phyloP scores from a whole-genome alignment of 1,140 invertebrate genomes.

The Manduca sexta region DNA sequence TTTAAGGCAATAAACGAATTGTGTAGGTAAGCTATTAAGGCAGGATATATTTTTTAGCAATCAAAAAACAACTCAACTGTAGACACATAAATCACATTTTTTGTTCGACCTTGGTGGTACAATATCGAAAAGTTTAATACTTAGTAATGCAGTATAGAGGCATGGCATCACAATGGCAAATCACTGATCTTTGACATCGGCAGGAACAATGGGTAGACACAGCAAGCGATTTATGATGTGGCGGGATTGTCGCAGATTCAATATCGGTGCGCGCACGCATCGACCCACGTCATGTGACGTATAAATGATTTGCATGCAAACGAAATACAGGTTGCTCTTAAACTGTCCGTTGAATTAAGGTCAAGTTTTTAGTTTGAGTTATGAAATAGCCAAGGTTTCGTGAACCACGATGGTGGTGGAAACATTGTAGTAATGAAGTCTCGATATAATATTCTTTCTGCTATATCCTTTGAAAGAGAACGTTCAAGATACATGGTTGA shows the following conservation, averaged over 20 bases:
- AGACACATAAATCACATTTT: slow-evolving; percentile 22
- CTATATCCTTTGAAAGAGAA: too few relatives aligned
- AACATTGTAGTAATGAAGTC: too few relatives aligned
- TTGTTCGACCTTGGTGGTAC: slow-evolving; percentile 14
- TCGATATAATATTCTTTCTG: too few relatives aligned
- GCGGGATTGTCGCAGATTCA: slow-evolving; percentile 35
- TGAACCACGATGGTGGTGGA: too few relatives aligned
- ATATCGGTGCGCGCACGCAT: slow-evolving; percentile 29
- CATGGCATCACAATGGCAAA: slow-evolving; percentile 47
- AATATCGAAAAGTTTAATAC: slow-evolving; percentile 2
- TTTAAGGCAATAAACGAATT: too few relatives aligned
- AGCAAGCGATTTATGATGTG: slow-evolving; percentile 60
- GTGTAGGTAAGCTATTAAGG: too few relatives aligned
- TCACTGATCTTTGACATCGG: slow-evolving; percentile 67
- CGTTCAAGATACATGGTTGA: too few relatives aligned
- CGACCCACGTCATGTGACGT: slow-evolving; percentile 13
- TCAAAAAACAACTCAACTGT: slow-evolving; percentile 1
- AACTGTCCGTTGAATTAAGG: too few relatives aligned
- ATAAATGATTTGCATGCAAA: slow-evolving; percentile 19
- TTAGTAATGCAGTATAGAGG: slow-evolving; percentile 18
- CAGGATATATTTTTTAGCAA: slow-evolving; percentile 3
- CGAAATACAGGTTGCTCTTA: slow-evolving; percentile 14
- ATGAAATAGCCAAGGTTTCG: too few relatives aligned
- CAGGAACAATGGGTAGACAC: slow-evolving; percentile 55
- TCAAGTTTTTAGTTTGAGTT: too few relatives aligned